Percentiles rank a stretch among this genome's conserved stretches.
Evolutionary conservation across 2,113 vertebrate genomes (phyloP).

Genomic region (Sinosuthora webbiana): DNA sequence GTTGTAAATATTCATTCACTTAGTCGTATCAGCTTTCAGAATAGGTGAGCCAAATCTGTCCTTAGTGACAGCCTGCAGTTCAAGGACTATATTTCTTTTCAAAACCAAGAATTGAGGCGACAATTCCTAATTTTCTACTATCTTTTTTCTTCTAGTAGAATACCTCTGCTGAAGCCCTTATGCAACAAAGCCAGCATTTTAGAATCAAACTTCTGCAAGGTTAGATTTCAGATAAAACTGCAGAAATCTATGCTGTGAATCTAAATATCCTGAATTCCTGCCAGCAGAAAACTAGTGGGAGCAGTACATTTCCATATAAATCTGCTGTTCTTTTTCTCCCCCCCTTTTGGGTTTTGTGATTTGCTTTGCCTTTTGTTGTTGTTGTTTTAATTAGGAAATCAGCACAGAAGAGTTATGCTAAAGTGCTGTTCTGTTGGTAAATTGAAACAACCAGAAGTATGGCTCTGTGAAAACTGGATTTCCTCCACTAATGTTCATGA

Average conservation of each 20-base stretch:
- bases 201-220: neutral
- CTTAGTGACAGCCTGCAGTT: neutral
- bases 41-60: neutral
- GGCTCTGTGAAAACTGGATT: neutral
- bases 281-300: neutral
- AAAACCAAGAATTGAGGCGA: neutral
- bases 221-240: slow-evolving; percentile 4
- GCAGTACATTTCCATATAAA: neutral
- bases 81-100: neutral
- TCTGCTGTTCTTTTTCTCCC: neutral
- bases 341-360: neutral
- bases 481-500: neutral
- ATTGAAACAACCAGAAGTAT: neutral
- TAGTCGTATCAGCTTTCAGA: neutral
- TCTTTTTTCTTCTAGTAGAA: neutral
- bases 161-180: neutral
- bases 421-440: neutral
- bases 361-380: neutral
- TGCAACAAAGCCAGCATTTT: neutral
- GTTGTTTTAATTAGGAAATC: neutral
- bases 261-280: neutral
- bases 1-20: neutral
- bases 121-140: neutral
- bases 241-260: neutral
- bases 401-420: neutral